These are phyloP conservation scores for Thysanoteuthis rhombus DNA, from an alignment of 2,888 invertebrate genomes.

Conservation along the genomic window DNA sequence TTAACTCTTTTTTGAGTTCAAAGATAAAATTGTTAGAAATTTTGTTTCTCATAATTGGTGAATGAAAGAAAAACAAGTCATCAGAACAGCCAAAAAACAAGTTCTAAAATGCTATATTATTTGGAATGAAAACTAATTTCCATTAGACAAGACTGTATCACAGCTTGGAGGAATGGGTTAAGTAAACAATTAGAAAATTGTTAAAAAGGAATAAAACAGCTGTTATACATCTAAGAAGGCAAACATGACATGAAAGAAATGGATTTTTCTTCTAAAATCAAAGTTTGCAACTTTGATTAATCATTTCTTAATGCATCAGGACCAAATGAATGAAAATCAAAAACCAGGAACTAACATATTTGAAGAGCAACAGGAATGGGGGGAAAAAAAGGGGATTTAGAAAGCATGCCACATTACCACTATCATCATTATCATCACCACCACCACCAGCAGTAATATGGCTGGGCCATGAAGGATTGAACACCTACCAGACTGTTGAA, in stretches of 20 bases:
- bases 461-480: neutral
- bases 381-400: neutral
- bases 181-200: too few species aligned
- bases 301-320: neutral
- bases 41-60: too few species aligned
- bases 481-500: conserved; percentile 31
- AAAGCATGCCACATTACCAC: neutral
- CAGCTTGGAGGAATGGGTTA: too few species aligned
- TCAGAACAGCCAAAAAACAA: too few species aligned
- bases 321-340: neutral
- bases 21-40: too few species aligned
- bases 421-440: neutral
- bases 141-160: too few species aligned
- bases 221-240: neutral
- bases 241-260: neutral
- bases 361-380: neutral
- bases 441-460: neutral
- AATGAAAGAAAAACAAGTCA: too few species aligned
- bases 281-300: neutral
- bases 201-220: neutral
- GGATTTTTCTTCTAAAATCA: neutral
- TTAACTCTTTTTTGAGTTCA: too few species aligned
- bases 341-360: neutral
- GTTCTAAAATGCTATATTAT: too few species aligned
- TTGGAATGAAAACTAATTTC: too few species aligned